Evolutionary conservation across 1,140 invertebrate species (phyloP).

Genomic region (Thaumatotibia leucotreta): DNA sequence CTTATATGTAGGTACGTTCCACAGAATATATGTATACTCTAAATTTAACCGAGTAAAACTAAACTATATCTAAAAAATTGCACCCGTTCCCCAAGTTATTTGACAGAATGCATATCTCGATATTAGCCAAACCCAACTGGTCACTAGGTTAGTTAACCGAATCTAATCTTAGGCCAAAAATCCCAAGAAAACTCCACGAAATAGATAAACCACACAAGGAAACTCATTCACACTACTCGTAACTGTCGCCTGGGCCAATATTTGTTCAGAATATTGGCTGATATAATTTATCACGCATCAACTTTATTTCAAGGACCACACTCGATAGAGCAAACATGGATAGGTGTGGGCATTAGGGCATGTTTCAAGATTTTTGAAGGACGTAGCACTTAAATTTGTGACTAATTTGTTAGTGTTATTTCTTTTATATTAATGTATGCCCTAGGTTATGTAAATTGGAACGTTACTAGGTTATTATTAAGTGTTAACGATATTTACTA

Average conservation of each 20-base stretch:
- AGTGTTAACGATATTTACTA: too few species aligned
- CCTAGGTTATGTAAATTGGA: too few species aligned
- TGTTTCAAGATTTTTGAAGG: neutral
- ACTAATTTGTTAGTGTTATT: too few species aligned
- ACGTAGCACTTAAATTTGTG: neutral
- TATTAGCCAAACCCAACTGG: neutral
- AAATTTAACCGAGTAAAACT: too few species aligned
- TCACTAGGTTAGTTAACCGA: neutral
- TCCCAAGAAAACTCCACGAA: slow-evolving; percentile 3
- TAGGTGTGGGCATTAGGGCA: slow-evolving; percentile 33
- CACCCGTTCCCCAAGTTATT: too few species aligned
- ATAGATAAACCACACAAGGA: slow-evolving; percentile 30
- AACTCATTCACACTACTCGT: slow-evolving; percentile 41
- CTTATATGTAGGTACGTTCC: too few species aligned
- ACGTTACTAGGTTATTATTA: too few species aligned
- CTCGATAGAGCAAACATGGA: slow-evolving; percentile 49
- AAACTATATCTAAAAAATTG: too few species aligned
- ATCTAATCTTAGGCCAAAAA: neutral
- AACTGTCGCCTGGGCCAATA: slow-evolving; percentile 49
- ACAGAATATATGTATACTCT: too few species aligned
- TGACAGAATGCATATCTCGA: too few species aligned
- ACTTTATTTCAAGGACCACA: slow-evolving; percentile 43
- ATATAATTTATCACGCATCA: slow-evolving; percentile 53
- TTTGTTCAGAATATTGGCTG: slow-evolving; percentile 43
- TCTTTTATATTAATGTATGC: too few species aligned